Base-by-base conservation (phyloP, 2,113 vertebrate species). In the Semicossyphus pulcher region DNA sequence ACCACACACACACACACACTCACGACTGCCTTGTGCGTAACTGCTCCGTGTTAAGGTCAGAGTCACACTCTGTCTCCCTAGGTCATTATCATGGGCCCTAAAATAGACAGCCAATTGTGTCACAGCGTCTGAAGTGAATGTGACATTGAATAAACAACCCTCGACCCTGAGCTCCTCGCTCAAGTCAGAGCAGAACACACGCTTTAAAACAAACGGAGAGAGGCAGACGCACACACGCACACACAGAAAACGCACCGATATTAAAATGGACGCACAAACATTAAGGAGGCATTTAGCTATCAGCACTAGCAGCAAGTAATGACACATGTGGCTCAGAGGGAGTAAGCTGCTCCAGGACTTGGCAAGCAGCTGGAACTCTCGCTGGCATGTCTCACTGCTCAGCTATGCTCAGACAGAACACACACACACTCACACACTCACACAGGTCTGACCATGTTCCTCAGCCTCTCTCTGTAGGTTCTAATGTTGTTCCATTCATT, bases 41-140 rank as follows among this genome's bases (percentile, higher is more conserved):
- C 84, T 11, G 58, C 83, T 82, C 78, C 32, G 80, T 76, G 85
- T 83, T 89, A 88, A 91, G 88, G 90, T 90, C 87, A 89, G 80
- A 86, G 90, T 91, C 83, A 79, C 88, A 87, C 84, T 87, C 87
- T 84, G 87, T 87, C 86, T 90, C 85, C 84, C 68, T 48, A 81
- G 87, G 88, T 90, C 90, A 91, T 93, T 92, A 90, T 90, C 85
- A 81, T 57, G 62, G 48, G 62, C 64, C 75, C 76, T 32, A 78
- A 90, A 91, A 92, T 91, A 91, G 89, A 88, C 85, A 26, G 78
- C 84, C 87, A 87, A 85, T 90, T 88, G 86, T 89, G 86, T 89
- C 83, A 60, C 76, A 32, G 78, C 39, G 80, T 84, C 72, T 84
- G 76, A 91, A 92, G 85, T 71, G 85, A 85, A 81, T 84, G 78